These are phyloP conservation scores for Stenodera caucasica DNA, from an alignment of 2,888 invertebrate species.

Conservation along the genomic window DNA sequence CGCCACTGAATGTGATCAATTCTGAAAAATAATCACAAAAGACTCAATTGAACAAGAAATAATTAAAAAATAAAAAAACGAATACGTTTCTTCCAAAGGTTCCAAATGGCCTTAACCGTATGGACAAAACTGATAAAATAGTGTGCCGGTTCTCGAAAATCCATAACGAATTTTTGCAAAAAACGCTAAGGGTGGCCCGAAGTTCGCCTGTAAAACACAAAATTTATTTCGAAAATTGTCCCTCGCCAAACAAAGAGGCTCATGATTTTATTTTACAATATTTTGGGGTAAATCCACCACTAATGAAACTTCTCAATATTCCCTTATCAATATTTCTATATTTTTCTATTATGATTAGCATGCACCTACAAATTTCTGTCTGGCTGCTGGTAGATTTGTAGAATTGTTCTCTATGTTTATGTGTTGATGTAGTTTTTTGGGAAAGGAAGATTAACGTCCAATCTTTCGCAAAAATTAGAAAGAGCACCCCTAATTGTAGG, in stretches of 20 bases:
- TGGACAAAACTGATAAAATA: neutral
- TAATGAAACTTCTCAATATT: too few species aligned
- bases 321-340: too few species aligned
- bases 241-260: neutral
- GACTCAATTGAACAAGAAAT: too few species aligned
- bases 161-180: slow-evolving; percentile 18
- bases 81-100: slow-evolving; percentile 42
- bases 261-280: neutral
- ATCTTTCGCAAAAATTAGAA: neutral
- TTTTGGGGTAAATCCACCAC: too few species aligned
- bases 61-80: slow-evolving; percentile 10
- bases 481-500: slow-evolving; percentile 23
- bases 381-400: slow-evolving; percentile 42
- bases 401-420: slow-evolving; percentile 41
- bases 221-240: slow-evolving; percentile 12
- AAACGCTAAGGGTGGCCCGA: slow-evolving; percentile 47
- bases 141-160: slow-evolving; percentile 7
- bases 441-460: slow-evolving; percentile 3
- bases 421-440: slow-evolving; percentile 31
- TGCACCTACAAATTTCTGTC: slow-evolving; percentile 46
- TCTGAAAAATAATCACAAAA: neutral
- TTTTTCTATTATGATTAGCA: slow-evolving; percentile 35
- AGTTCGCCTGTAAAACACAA: slow-evolving; percentile 29
- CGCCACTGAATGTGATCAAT: slow-evolving; percentile 30
- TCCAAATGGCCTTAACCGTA: slow-evolving; percentile 46